Evolutionary conservation across 2,113 vertebrate genomes (phyloP), one percentile per base, ranked within the genome.

Genomic region (Hippocampus comes): DNA sequence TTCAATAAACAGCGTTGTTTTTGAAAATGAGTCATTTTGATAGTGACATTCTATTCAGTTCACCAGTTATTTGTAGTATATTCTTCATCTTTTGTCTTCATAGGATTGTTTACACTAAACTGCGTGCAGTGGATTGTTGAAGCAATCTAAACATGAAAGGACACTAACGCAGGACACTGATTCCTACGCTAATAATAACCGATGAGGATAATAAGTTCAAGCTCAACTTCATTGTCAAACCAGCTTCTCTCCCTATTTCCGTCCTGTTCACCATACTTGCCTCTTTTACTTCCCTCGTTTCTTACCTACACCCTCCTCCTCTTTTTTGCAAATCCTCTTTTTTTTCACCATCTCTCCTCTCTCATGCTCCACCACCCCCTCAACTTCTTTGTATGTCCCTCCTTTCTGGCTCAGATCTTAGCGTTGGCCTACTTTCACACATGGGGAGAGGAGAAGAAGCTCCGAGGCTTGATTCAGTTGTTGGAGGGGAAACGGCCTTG

Each of bases 401-500:
- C 67, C 68, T 75, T 71, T 77, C 66, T 57, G 72, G 61, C 75
- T 79, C 72, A 89, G 81, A 91, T 81, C 84, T 80, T 77, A 80
- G 83, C 67, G 71, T 80, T 91, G 88, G 87, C 90, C 92, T 92
- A 86, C 76, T 94, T 92, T 91, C 88, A 88, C 81, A 89, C 88
- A 78, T 78, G 79, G 66, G 76, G 80, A 87, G 87, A 89, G 87
- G 87, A 89, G 86, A 91, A 88, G 86, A 85, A 68, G 81, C 80
- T 80, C 43, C 61, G 87, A 91, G 86, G 91, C 89, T 86, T 84
- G 83, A 86, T 87, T 84, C 85, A 91, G 84, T 89, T 92, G 88
- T 80, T 89, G 86, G 82, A 5, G 23, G 75, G 70, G 79, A 82
- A 81, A 72, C 77, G 41, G 23, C 76, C 86, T 79, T 81, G 86